Percentiles rank a stretch among this genome's conserved stretches.
Conservation (phyloP, 2,797 vertebrate genomes). For the Manis crassicaudata region DNA sequence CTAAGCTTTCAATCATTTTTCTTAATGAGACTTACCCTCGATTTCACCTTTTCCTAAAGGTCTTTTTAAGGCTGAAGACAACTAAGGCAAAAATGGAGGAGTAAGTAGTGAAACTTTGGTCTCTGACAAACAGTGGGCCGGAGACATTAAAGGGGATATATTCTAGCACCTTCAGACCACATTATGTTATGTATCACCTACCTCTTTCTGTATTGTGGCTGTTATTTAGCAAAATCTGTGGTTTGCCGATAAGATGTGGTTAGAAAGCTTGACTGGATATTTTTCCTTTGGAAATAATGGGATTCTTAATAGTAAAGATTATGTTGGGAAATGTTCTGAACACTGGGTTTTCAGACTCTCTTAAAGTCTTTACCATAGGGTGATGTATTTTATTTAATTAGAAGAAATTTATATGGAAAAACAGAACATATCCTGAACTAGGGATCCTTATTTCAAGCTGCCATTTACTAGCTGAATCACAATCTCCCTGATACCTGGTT, state of each 20-base stretch:
- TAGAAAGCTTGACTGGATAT: neutral
- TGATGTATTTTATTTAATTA: neutral
- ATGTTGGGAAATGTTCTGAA: neutral
- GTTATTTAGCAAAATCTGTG: constrained; percentile 35
- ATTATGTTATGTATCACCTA: neutral
- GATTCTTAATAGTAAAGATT: neutral
- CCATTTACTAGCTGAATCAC: neutral
- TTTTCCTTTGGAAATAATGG: constrained; percentile 41
- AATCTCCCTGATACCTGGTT: neutral
- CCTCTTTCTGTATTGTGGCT: neutral
- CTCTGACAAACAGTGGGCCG: neutral
- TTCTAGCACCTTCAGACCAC: neutral
- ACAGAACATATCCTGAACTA: neutral
- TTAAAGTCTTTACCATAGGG: neutral
- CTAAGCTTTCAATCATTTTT: neutral
- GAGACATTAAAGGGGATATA: neutral
- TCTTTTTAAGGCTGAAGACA: neutral
- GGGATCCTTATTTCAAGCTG: neutral
- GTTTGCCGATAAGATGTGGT: neutral
- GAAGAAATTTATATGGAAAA: neutral
- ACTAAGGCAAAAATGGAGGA: neutral
- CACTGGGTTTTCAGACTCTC: neutral
- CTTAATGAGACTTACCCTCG: neutral
- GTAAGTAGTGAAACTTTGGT: neutral
- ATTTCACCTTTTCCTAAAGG: neutral